phyloP scores from a whole-genome alignment of 2,113 vertebrate genomes.

The Chloropsis hardwickii region DNA sequence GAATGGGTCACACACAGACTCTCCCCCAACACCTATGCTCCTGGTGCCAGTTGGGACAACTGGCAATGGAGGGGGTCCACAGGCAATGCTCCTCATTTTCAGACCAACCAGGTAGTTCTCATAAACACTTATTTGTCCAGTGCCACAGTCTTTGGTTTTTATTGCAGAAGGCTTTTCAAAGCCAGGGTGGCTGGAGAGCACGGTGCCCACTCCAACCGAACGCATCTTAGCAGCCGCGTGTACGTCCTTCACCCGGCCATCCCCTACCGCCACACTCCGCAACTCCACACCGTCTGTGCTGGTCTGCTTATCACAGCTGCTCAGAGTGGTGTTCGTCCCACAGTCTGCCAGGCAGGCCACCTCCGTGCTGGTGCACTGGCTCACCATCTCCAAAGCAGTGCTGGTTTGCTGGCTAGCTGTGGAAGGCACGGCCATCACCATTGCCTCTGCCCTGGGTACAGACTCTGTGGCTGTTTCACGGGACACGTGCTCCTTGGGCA shows the following conservation, averaged over 20 bases:
- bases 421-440: slow-evolving; percentile 76
- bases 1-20: slow-evolving; percentile 64
- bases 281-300: slow-evolving; percentile 74
- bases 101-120: slow-evolving; percentile 93
- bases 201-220: slow-evolving; percentile 87
- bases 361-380: slow-evolving; percentile 80
- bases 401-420: slow-evolving; percentile 75
- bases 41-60: slow-evolving; percentile 66
- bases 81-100: slow-evolving; percentile 91
- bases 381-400: slow-evolving; percentile 64
- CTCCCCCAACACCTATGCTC: slow-evolving; percentile 86
- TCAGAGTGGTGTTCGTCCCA: slow-evolving; percentile 74
- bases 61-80: slow-evolving; percentile 79
- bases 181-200: slow-evolving; percentile 61
- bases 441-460: slow-evolving; percentile 68
- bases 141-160: slow-evolving; percentile 89
- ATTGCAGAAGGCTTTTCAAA: slow-evolving; percentile 65
- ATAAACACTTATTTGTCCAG: slow-evolving; percentile 81
- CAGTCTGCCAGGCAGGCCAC: slow-evolving; percentile 63
- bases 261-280: slow-evolving; percentile 84
- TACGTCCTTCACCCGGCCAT: slow-evolving; percentile 88
- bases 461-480: slow-evolving; percentile 73
- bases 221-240: slow-evolving; percentile 72
- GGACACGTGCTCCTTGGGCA: slow-evolving; percentile 67
- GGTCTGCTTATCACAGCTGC: slow-evolving; percentile 82